Evolutionary conservation across 37 sponge, comb jelly and placozoan species (phyloP).

Genomic region (Hexactinellida sp.): DNA sequence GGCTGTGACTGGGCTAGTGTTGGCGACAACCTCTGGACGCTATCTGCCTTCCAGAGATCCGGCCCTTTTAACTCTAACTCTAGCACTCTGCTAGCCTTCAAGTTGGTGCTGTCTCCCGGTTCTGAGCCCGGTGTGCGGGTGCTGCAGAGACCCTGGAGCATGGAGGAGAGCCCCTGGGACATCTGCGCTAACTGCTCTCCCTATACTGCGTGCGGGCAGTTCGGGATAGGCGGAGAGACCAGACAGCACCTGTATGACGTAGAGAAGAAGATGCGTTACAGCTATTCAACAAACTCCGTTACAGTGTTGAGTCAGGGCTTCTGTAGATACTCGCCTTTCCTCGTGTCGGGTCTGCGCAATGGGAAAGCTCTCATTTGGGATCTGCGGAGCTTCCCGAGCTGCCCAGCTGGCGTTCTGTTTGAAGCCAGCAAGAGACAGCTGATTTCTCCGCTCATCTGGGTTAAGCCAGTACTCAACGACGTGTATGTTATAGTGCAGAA

Average conservation of each 20-base stretch:
- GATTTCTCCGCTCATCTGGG: neutral
- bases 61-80: neutral
- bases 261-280: neutral
- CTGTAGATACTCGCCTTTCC: neutral
- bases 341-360: neutral
- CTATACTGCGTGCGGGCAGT: neutral
- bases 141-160: neutral
- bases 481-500: neutral
- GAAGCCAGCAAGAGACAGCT: neutral
- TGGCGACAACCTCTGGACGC: neutral
- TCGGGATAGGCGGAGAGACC: neutral
- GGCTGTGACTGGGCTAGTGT: neutral
- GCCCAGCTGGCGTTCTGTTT: neutral
- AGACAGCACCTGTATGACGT: neutral
- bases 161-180: neutral
- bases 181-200: neutral
- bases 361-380: conserved; percentile 13
- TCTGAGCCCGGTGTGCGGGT: neutral
- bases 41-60: neutral
- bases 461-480: neutral
- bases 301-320: neutral
- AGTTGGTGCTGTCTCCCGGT: neutral
- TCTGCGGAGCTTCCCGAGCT: neutral
- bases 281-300: neutral
- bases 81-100: neutral